A percentile compares a stretch with the other conserved stretches of the same genome.
phyloP scores from a whole-genome alignment of 2,888 invertebrate genomes.

The Mystacides longicornis region DNA sequence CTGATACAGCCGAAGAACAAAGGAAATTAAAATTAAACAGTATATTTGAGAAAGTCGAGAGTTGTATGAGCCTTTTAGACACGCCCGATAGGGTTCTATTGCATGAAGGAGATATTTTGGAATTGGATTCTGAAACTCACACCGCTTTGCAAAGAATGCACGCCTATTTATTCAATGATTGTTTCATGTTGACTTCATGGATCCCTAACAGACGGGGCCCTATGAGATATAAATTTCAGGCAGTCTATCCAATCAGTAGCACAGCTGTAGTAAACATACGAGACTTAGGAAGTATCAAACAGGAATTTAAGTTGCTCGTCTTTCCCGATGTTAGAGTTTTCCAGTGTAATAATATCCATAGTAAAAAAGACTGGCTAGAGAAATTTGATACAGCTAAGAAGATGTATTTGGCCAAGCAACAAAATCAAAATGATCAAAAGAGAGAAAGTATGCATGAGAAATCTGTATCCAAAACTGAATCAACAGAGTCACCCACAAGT shows the following conservation, averaged over 20 bases:
- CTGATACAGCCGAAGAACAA: conserved; percentile 52
- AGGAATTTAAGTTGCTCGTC: conserved; percentile 89
- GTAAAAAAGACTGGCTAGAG: conserved; percentile 89
- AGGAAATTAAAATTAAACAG: conserved; percentile 58
- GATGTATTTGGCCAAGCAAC: conserved; percentile 58
- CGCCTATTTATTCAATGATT: conserved; percentile 88
- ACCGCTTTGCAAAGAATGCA: conserved; percentile 81
- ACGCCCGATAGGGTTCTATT: conserved; percentile 68
- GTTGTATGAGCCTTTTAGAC: conserved; percentile 73
- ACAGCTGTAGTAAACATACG: conserved; percentile 91
- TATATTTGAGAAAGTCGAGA: conserved; percentile 81
- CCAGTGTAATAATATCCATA: conserved; percentile 74
- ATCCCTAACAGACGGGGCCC: conserved; percentile 67
- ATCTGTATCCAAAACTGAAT: conserved; percentile 34
- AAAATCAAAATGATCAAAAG: conserved; percentile 48
- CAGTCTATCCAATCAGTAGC: conserved; percentile 77
- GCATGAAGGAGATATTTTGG: conserved; percentile 88
- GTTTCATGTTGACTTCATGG: conserved; percentile 82
- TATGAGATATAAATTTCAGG: conserved; percentile 76
- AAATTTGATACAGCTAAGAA: conserved; percentile 88
- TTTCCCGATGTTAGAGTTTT: conserved; percentile 91
- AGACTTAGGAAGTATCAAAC: conserved; percentile 81
- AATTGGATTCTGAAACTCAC: conserved; percentile 82
- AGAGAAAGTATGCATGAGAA: conserved; percentile 36
- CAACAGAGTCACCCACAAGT: conserved; percentile 43